A percentile compares a stretch with the other conserved stretches of the same genome.
phyloP scores from a whole-genome alignment of 2,113 vertebrate species.

The Peucedramus taeniatus region DNA sequence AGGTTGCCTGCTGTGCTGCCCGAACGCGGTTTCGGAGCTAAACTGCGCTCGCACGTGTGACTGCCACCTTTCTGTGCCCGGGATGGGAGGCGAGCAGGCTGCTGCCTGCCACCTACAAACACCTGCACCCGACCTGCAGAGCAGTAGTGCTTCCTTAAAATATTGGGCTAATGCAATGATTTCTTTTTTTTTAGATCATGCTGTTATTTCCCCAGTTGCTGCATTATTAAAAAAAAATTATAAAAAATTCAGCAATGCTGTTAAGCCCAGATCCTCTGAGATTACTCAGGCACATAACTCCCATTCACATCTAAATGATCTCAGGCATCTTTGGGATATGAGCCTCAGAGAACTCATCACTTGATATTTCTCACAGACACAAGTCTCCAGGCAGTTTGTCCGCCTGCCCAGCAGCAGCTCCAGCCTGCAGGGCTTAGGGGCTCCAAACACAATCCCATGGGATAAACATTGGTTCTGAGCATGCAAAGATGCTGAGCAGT shows the following conservation, averaged over 20 bases:
- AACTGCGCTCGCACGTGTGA: neutral
- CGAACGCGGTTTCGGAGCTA: neutral
- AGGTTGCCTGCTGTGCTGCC: neutral
- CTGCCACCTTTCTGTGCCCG: neutral
- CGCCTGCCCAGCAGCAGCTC: neutral
- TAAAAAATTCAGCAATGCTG: neutral
- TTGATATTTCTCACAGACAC: neutral
- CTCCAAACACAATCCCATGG: neutral
- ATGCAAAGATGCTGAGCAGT: accelerated
- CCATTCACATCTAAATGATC: neutral
- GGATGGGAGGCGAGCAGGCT: neutral
- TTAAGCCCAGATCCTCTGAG: neutral
- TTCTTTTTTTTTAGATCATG: neutral
- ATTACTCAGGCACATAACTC: neutral
- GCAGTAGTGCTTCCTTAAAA: neutral
- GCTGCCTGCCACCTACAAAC: neutral
- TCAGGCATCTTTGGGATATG: neutral
- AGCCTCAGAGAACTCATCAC: neutral
- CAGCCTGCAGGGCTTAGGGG: neutral
- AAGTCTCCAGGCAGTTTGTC: neutral
- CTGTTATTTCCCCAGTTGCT: neutral
- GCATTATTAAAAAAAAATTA: neutral
- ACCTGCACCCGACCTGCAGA: neutral
- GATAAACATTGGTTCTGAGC: neutral
- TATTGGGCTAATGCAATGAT: neutral